phyloP scores from a whole-genome alignment of 2,797 vertebrate species.

The Chaetophractus vellerosus region DNA sequence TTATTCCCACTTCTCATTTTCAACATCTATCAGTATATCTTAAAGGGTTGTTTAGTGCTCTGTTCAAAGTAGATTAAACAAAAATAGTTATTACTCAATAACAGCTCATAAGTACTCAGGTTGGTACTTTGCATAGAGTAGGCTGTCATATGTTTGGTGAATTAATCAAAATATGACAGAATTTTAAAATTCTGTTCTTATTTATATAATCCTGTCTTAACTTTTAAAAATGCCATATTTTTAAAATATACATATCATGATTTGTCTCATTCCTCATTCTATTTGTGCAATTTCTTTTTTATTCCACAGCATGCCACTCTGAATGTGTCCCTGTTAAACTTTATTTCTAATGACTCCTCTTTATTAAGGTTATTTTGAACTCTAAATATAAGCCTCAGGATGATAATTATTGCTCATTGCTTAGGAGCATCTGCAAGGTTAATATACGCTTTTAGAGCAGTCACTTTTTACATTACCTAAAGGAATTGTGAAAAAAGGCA shows the following conservation, averaged over 20 bases:
- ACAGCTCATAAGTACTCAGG: neutral
- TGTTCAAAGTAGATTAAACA: neutral
- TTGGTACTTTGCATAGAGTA: neutral
- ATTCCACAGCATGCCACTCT: neutral
- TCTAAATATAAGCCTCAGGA: neutral
- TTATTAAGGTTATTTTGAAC: constrained; percentile 13
- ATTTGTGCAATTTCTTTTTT: neutral
- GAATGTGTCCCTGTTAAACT: neutral
- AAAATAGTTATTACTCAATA: neutral
- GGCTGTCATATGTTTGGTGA: neutral
- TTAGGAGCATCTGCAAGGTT: neutral
- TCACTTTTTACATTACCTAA: neutral
- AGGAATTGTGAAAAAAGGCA: neutral
- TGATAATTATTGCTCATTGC: neutral
- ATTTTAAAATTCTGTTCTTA: neutral
- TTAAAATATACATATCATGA: neutral
- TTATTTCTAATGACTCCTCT: constrained; percentile 6
- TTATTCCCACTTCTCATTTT: neutral
- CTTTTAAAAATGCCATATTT: neutral
- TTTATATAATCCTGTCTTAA: neutral
- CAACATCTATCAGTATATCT: neutral
- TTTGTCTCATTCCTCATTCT: neutral
- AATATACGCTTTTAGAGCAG: neutral
- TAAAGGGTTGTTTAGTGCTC: neutral
- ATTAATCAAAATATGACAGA: neutral